Evolutionary conservation across 1,140 invertebrate species (phyloP), one percentile per base, ranked within the genome.

Genomic region (Hyphantria cunea): DNA sequence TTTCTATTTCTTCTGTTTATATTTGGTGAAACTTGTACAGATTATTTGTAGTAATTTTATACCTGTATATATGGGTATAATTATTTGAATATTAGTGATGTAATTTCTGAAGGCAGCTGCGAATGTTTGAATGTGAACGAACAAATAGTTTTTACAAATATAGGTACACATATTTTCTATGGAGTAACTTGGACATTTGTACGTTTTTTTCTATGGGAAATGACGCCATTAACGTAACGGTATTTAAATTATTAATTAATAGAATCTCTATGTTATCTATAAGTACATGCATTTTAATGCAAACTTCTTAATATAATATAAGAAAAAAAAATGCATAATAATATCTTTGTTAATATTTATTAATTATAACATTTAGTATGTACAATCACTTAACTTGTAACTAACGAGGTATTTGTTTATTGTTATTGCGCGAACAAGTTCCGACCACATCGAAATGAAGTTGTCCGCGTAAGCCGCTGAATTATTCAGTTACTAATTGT

Each of bases 271-370:
- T 60, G 37, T 48, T 58, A 15, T 55, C 41, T 48, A 58, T 62
- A 53, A 54, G 60, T 63, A 54, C 60, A 63, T 65, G 69, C 53
- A 64, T 56, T 60, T 52, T 66, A 66, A 69, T 72, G 68, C 60
- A 72, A 68, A 60, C 49, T 42, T 37, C 41, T 66, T 63, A 56
- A 42, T 60, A 47, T 60, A 51, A 60, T 60, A 41, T 58, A 49
- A 58, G 56, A 64, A 61, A 72, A 60, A 72, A 54, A 56, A 68
- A 71, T 67, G 74, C 75, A 81, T 84, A 82, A 82, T 81, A 82
- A 76, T 67, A 80, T 82, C 75, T 78, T 81, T 84, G 82, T 87
- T 89, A 87, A 89, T 88, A 90, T 90, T 90, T 88, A 87, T 89
- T 86, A 86, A 84, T 86, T 72, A 70, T 45, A 49, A 56, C 66